Evolutionary conservation across 2,888 invertebrate genomes (phyloP).

Genomic region (Eristalis tenax): DNA sequence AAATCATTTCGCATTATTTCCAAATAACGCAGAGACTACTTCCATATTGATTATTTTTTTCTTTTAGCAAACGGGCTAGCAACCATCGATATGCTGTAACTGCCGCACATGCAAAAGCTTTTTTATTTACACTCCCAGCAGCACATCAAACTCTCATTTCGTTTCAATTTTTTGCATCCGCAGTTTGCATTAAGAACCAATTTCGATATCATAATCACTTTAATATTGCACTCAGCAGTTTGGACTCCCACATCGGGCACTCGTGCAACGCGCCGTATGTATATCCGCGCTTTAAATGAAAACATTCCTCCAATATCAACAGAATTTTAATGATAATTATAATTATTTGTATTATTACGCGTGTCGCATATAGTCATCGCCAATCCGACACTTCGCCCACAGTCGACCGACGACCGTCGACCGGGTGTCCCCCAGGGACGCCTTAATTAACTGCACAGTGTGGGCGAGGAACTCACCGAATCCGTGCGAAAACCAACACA

Average conservation of each 20-base stretch:
- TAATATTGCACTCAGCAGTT: conserved; percentile 46
- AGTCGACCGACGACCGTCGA: not conserved
- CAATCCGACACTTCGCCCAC: not conserved
- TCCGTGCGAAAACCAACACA: conserved; percentile 11
- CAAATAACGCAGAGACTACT: too few species aligned
- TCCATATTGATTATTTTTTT: too few species aligned
- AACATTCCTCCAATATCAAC: conserved; percentile 60
- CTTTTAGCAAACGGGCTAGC: too few species aligned
- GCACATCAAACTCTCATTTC: not conserved
- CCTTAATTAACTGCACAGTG: conserved; percentile 51
- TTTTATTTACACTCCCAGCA: not conserved
- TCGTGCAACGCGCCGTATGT: conserved; percentile 28
- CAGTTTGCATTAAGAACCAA: conserved; percentile 59
- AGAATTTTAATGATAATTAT: conserved; percentile 70
- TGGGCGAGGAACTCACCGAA: not conserved
- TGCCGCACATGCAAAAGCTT: not conserved
- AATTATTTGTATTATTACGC: conserved; percentile 60
- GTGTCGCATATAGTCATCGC: not conserved
- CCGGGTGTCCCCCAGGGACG: conserved; percentile 33
- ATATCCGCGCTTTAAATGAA: conserved; percentile 29
- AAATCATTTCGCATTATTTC: too few species aligned
- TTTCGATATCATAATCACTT: conserved; percentile 65
- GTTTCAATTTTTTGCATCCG: not conserved
- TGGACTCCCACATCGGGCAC: not conserved
- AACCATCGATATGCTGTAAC: too few species aligned